phyloP scores from a whole-genome alignment of 2,888 invertebrate genomes.

The Phrixothrix hirtus region DNA sequence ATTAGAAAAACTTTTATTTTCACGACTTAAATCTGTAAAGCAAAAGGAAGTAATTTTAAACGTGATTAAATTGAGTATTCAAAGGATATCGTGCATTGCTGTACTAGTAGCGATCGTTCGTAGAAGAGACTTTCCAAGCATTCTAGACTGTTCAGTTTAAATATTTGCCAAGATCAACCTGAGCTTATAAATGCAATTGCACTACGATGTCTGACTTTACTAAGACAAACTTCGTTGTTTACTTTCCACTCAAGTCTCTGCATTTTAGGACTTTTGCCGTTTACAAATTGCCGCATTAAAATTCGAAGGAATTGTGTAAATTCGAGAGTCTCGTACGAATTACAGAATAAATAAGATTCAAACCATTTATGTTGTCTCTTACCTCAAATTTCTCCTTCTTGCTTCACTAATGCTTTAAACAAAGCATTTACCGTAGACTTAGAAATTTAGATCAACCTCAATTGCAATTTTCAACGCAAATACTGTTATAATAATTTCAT shows the following conservation, averaged over 20 bases:
- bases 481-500: neutral
- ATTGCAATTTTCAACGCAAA: neutral
- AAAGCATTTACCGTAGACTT: conserved; percentile 19
- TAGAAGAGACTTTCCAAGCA: conserved; percentile 6
- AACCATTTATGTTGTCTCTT: conserved; percentile 25
- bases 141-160: conserved; percentile 15
- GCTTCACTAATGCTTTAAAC: conserved; percentile 23
- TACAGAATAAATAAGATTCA: conserved; percentile 20
- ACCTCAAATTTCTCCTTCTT: conserved; percentile 12
- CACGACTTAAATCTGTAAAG: neutral
- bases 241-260: conserved; percentile 14
- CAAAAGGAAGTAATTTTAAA: neutral
- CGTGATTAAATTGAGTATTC: neutral
- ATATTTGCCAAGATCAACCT: conserved; percentile 21
- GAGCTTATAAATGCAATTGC: conserved; percentile 20
- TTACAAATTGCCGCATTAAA: conserved; percentile 18
- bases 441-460: neutral
- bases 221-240: conserved; percentile 16
- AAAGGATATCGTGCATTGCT: too few relatives aligned
- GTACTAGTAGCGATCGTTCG: too few relatives aligned
- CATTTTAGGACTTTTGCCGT: conserved; percentile 13
- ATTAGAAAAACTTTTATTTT: too few relatives aligned
- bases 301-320: conserved; percentile 15
- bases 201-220: conserved; percentile 10
- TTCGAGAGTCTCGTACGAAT: conserved; percentile 9